Percentiles rank a stretch among this genome's conserved stretches.
Evolutionary conservation across 1,140 invertebrate genomes (phyloP).

Genomic region (Panagrolaimus sp.): DNA sequence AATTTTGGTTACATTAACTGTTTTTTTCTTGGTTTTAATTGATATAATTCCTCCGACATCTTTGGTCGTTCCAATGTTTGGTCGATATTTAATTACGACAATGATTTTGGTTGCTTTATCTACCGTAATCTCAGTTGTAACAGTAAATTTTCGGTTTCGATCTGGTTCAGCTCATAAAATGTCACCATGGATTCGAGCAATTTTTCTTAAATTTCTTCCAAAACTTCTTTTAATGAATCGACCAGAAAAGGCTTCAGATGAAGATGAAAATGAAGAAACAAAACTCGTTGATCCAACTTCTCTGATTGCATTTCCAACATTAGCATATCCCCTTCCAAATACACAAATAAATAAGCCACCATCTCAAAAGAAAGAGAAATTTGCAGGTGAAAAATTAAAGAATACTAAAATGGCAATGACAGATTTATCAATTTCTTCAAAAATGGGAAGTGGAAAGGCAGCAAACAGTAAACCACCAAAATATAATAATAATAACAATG

Average conservation of each 20-base stretch:
- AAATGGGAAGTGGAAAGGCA: too few species aligned
- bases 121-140: constrained; percentile 93
- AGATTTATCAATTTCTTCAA: neutral
- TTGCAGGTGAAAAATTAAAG: constrained; percentile 2
- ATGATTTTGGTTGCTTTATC: constrained; percentile 98
- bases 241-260: constrained; percentile 72
- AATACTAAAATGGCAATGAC: neutral
- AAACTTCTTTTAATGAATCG: constrained; percentile 55
- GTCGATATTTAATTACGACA: constrained; percentile 96
- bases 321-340: constrained; percentile 1
- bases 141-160: constrained; percentile 93
- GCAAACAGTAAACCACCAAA: neutral
- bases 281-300: neutral
- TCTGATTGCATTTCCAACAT: neutral
- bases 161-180: constrained; percentile 73
- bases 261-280: constrained; percentile 76
- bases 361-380: neutral
- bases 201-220: constrained; percentile 85
- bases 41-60: constrained; percentile 96
- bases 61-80: constrained; percentile 83
- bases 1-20: constrained; percentile 95
- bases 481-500: neutral
- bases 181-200: constrained; percentile 85
- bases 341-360: neutral
- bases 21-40: constrained; percentile 89